A percentile compares a stretch with the other conserved stretches of the same genome.
Conservation (phyloP, 2,797 vertebrate species). For the Pipistrellus pygmaeus region DNA sequence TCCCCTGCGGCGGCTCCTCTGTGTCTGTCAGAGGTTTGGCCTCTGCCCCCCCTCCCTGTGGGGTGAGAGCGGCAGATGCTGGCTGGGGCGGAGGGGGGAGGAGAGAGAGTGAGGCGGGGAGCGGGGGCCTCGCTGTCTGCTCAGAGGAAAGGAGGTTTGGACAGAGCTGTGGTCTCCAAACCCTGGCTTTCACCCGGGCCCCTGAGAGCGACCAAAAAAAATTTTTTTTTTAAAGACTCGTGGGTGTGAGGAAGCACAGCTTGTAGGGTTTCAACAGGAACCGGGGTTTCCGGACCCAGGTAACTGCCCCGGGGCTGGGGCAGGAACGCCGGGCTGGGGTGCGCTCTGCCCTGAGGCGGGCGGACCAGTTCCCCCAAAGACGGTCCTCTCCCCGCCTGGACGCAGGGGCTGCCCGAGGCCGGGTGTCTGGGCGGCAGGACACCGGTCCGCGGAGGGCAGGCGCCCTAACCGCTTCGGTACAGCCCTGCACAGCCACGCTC, state of each 20-base stretch:
- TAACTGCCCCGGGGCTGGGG: background rate
- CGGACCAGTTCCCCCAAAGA: no score
- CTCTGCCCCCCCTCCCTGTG: background rate
- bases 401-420: no score
- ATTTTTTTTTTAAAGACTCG: background rate
- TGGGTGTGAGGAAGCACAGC: background rate
- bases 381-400: no score
- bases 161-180: no score
- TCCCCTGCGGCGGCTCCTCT: no score
- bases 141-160: no score
- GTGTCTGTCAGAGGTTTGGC: background rate
- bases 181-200: background rate
- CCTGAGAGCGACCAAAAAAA: background rate
- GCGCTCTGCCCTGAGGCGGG: background rate
- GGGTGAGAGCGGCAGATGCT: background rate
- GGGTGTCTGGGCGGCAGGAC: no score
- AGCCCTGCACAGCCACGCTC: background rate
- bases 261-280: background rate
- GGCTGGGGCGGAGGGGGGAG: background rate
- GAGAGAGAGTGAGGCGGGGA: no score
- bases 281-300: background rate
- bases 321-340: background rate
- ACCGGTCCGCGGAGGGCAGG: no score
- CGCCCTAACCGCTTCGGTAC: no score
- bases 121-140: fast-evolving